Percentiles rank a stretch among this genome's conserved stretches.
Evolutionary conservation across 2,797 vertebrate genomes (phyloP).

Genomic region (Xiphophorus birchmanni): DNA sequence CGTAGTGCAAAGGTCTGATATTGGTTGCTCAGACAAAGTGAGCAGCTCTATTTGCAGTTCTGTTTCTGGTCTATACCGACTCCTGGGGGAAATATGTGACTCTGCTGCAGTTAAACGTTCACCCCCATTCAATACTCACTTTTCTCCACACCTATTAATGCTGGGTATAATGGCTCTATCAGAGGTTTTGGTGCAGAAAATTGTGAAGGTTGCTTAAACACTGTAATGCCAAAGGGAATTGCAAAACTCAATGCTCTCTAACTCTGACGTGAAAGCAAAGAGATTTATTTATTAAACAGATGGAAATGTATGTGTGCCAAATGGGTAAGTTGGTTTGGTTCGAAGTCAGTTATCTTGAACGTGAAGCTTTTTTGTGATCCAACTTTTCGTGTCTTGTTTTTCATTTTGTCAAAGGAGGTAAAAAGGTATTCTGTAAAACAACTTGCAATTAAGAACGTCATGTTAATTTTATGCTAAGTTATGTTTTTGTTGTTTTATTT

Average conservation of each 20-base stretch:
- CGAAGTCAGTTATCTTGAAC: background rate
- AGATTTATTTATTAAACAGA: background rate
- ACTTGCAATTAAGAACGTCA: background rate
- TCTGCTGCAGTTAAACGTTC: slow-evolving; percentile 17
- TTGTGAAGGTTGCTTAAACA: background rate
- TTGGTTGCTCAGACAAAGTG: slow-evolving; percentile 1
- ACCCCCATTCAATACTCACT: background rate
- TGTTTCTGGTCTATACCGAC: slow-evolving; percentile 6
- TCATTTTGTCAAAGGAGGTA: background rate
- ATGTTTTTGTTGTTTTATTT: background rate
- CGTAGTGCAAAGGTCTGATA: background rate
- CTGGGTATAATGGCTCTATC: slow-evolving; percentile 13
- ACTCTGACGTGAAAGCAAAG: background rate
- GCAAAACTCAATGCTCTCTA: background rate
- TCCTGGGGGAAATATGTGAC: slow-evolving; percentile 15
- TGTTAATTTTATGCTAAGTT: background rate
- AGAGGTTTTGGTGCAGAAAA: slow-evolving; percentile 2
- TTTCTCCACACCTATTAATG: slow-evolving; percentile 10
- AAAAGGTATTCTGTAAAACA: background rate
- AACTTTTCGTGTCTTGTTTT: background rate
- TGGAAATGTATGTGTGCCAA: background rate
- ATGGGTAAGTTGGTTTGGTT: background rate
- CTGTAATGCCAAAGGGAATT: background rate
- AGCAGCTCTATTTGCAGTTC: slow-evolving; percentile 8
- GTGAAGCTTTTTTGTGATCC: background rate